Percentiles rank a stretch among this genome's conserved stretches.
These are phyloP conservation scores for Falco columbarius DNA, from an alignment of 2,797 vertebrate species.

Conservation along the genomic window DNA sequence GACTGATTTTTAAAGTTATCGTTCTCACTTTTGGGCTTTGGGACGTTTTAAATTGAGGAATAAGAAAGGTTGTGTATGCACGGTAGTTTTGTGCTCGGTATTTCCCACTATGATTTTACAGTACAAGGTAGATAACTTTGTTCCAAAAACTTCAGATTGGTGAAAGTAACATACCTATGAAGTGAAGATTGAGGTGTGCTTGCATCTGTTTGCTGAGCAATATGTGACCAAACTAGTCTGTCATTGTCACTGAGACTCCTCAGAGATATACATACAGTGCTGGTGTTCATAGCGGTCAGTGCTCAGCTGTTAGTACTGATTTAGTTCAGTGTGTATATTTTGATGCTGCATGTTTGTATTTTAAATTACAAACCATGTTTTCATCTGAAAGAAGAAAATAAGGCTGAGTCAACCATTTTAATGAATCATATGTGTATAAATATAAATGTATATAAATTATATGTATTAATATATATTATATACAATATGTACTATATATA, in stretches of 20 bases:
- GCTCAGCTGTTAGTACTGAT: neutral
- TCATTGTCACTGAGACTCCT: neutral
- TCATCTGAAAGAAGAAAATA: neutral
- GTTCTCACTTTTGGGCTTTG: neutral
- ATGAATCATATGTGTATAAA: neutral
- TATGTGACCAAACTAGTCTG: neutral
- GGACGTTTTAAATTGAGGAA: neutral
- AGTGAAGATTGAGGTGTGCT: neutral
- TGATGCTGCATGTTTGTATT: neutral
- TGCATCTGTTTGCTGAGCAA: neutral
- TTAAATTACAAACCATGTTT: neutral
- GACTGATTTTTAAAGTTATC: neutral
- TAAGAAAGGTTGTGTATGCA: neutral
- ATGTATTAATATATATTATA: neutral
- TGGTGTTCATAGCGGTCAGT: neutral
- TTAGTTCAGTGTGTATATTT: neutral
- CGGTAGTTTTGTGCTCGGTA: neutral
- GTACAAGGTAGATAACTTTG: neutral
- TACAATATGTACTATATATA: neutral
- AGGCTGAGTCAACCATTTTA: neutral
- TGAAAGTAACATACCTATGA: neutral
- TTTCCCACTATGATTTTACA: neutral
- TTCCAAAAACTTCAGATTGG: neutral
- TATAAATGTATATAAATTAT: neutral
- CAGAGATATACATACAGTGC: neutral